Evolutionary conservation across 37 sponge, comb jelly and placozoan genomes (phyloP).

Genomic region (Ephydatia muelleri): DNA sequence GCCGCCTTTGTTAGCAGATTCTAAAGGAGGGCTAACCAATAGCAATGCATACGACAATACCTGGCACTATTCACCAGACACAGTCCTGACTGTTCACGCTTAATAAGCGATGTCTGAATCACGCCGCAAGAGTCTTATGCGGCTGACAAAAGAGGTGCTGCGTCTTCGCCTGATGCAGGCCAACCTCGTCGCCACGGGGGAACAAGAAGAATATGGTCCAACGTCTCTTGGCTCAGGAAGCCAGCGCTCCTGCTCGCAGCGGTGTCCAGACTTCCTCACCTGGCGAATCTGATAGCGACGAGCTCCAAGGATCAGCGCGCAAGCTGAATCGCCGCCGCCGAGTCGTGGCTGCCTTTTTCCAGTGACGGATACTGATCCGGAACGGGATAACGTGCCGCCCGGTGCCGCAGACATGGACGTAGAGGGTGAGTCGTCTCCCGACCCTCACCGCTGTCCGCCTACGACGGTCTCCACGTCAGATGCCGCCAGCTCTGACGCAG

Average conservation of each 20-base stretch:
- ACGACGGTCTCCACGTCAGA: too few species aligned
- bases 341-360: neutral
- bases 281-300: neutral
- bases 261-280: neutral
- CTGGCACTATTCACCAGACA: neutral
- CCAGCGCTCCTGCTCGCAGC: neutral
- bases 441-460: neutral
- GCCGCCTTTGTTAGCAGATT: neutral
- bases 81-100: neutral
- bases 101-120: neutral
- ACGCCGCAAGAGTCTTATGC: neutral
- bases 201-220: neutral
- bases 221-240: neutral
- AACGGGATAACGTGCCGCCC: neutral
- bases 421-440: neutral
- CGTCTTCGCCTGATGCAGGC: neutral
- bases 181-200: neutral
- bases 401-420: neutral
- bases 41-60: neutral
- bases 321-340: neutral
- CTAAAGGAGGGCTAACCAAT: neutral
- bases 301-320: neutral
- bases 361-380: neutral
- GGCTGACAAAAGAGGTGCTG: neutral
- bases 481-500: conserved; percentile 1